Conservation (phyloP, 2,113 vertebrate genomes). For the Glareola pratincola region DNA sequence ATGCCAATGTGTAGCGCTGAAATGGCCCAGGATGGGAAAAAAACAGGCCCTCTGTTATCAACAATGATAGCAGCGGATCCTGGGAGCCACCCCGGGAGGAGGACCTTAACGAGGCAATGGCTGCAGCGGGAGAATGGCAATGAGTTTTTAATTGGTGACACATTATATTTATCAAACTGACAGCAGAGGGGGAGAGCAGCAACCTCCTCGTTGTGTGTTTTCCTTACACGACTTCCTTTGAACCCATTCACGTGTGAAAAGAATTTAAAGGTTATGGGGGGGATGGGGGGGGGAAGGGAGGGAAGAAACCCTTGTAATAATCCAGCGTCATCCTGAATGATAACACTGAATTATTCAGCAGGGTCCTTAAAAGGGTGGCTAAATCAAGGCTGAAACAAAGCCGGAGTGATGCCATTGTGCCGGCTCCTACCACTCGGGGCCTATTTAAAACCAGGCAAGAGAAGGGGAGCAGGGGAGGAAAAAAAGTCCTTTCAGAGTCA, state of each 20-base stretch:
- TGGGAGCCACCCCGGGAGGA: slow-evolving; percentile 82
- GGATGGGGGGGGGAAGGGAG: slow-evolving; percentile 30
- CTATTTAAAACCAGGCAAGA: slow-evolving; percentile 67
- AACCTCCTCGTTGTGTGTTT: slow-evolving; percentile 85
- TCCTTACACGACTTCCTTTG: slow-evolving; percentile 80
- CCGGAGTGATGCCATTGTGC: slow-evolving; percentile 70
- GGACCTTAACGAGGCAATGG: slow-evolving; percentile 86
- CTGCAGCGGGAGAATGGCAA: slow-evolving; percentile 86
- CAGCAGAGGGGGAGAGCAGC: slow-evolving; percentile 78
- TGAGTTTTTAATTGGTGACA: slow-evolving; percentile 96
- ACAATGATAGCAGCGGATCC: slow-evolving; percentile 76
- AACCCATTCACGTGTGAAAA: slow-evolving; percentile 81
- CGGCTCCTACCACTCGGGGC: slow-evolving; percentile 57
- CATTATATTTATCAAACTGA: slow-evolving; percentile 96
- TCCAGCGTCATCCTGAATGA: slow-evolving; percentile 80
- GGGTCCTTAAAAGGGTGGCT: slow-evolving; percentile 79
- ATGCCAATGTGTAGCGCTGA: slow-evolving; percentile 83
- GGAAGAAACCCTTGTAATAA: slow-evolving; percentile 46
- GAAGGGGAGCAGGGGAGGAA: slow-evolving; percentile 54
- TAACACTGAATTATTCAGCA: slow-evolving; percentile 96
- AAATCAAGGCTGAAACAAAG: slow-evolving; percentile 82
- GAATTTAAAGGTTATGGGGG: slow-evolving; percentile 78
- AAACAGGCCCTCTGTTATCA: slow-evolving; percentile 76
- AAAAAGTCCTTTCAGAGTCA: slow-evolving; percentile 70
- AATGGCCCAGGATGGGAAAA: slow-evolving; percentile 84